phyloP scores from a whole-genome alignment of 2,888 invertebrate species.

The Drosophila limbata region DNA sequence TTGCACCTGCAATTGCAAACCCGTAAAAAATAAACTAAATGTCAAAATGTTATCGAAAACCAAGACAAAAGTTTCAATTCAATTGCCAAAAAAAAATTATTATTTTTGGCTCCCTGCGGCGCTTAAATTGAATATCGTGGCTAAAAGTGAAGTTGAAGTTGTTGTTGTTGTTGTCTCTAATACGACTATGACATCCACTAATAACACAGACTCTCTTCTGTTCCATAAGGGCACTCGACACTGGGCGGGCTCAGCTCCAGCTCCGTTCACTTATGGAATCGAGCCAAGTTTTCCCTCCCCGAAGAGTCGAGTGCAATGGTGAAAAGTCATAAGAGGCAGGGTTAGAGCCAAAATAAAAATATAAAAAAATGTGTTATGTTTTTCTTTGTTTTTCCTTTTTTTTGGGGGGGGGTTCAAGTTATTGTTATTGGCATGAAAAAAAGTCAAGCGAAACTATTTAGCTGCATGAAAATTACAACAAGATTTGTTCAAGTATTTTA shows the following conservation, averaged over 20 bases:
- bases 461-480: constrained; percentile 19
- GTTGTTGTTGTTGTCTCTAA: constrained; percentile 56
- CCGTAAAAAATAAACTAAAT: constrained; percentile 38
- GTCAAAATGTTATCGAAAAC: constrained; percentile 67
- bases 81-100: constrained; percentile 59
- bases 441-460: constrained; percentile 64
- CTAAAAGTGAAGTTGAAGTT: constrained; percentile 58
- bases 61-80: constrained; percentile 36
- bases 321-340: constrained; percentile 71
- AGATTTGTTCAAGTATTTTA: constrained; percentile 21
- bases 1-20: constrained; percentile 53
- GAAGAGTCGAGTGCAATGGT: constrained; percentile 70
- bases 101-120: constrained; percentile 56
- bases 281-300: constrained; percentile 41
- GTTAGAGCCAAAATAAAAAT: constrained; percentile 11
- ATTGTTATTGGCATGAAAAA: constrained; percentile 74
- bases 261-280: constrained; percentile 70
- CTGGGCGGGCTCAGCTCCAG: constrained; percentile 49
- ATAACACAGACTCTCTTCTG: constrained; percentile 54
- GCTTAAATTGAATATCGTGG: constrained; percentile 76
- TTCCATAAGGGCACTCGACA: constrained; percentile 51
- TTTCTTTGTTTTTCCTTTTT: constrained; percentile 16
- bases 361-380: constrained; percentile 10
- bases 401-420: constrained; percentile 41
- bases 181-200: constrained; percentile 70